A percentile compares a stretch with the other conserved stretches of the same genome.
Evolutionary conservation across 2,797 vertebrate species (phyloP).

Genomic region (Rhadinocentrus ornatus): DNA sequence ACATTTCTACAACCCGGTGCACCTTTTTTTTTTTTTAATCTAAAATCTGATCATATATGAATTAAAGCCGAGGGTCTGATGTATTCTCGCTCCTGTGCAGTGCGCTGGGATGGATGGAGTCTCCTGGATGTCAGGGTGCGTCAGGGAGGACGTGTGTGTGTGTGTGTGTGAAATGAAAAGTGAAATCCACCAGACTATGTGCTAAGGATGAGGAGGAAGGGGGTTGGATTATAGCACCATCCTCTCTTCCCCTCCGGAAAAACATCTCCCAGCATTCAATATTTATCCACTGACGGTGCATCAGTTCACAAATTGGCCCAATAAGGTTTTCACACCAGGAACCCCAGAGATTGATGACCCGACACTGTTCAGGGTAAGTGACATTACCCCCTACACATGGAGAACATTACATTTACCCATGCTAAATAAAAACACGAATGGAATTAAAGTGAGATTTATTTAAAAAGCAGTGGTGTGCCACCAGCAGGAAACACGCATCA

Average conservation of each 20-base stretch:
- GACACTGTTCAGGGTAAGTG: no score
- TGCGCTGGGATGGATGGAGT: conserved; percentile 55
- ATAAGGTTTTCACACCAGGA: neutral
- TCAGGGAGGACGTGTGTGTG: conserved; percentile 36
- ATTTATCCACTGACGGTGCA: conserved; percentile 1
- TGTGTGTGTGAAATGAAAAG: conserved; percentile 61
- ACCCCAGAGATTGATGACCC: neutral
- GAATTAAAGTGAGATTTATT: conserved; percentile 55
- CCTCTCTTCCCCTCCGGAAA: neutral
- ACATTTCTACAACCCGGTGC: conserved; percentile 6
- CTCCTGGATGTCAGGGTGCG: conserved; percentile 50
- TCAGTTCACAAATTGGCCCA: neutral
- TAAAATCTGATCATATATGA: neutral
- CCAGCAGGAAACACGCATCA: conserved; percentile 33
- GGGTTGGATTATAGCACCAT: conserved; percentile 21
- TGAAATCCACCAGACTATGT: conserved; percentile 65
- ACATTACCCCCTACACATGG: neutral
- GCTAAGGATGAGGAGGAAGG: conserved; percentile 17
- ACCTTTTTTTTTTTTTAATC: accelerated
- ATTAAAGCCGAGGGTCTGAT: neutral
- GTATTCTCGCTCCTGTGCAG: conserved; percentile 39
- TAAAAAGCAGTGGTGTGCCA: conserved; percentile 47
- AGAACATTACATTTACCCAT: neutral
- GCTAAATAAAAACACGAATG: conserved; percentile 38
- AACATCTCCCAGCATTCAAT: neutral